phyloP scores from a whole-genome alignment of 2,113 vertebrate genomes.

The Myotis yumanensis region DNA sequence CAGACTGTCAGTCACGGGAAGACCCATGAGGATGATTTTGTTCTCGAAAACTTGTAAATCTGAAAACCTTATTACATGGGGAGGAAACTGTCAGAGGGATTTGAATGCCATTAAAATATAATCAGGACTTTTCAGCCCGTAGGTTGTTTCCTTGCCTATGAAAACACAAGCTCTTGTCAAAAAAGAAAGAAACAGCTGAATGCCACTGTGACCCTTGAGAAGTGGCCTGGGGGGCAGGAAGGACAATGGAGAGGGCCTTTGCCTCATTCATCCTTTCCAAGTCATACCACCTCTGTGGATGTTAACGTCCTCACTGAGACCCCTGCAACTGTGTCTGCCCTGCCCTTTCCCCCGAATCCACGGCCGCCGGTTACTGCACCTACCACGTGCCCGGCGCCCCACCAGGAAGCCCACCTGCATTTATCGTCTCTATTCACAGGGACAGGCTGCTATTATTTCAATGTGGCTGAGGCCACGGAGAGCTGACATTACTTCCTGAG shows the following conservation, averaged over 20 bases:
- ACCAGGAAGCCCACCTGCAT: fast-evolving
- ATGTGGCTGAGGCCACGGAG: too few species aligned
- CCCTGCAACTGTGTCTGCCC: neutral
- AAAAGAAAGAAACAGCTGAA: neutral
- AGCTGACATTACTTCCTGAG: neutral
- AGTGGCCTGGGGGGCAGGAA: neutral
- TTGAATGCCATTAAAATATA: conserved; percentile 19
- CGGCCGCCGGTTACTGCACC: fast-evolving
- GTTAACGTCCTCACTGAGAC: neutral
- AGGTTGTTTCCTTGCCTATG: neutral
- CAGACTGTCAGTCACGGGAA: neutral
- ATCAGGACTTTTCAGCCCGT: neutral
- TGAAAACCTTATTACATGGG: neutral
- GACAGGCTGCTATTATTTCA: neutral
- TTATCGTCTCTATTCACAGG: neutral
- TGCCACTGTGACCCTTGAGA: neutral
- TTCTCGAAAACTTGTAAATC: conserved; percentile 5
- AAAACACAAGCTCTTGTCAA: neutral
- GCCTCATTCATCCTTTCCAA: neutral
- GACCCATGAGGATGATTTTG: neutral
- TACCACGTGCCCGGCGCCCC: fast-evolving
- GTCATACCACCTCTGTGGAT: neutral
- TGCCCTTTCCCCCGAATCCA: neutral
- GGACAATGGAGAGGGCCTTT: neutral
- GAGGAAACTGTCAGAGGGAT: conserved; percentile 18